Evolutionary conservation across 2,113 vertebrate genomes (phyloP).

Genomic region (Sterrhoptilus dennistouni): DNA sequence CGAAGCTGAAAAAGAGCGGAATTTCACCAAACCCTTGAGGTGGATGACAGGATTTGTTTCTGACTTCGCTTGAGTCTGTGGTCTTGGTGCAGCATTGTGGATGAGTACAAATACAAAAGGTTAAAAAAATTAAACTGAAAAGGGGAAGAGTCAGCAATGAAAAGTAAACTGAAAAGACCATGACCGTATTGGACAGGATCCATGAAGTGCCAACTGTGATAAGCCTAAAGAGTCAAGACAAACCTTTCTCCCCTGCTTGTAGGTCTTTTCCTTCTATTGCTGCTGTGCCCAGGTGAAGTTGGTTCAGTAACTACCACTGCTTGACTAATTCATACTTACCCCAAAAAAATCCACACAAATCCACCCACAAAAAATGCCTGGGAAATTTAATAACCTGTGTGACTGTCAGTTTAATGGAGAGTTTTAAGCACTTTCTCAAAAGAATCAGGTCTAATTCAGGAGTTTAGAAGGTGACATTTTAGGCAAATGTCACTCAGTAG

Average conservation of each 20-base stretch:
- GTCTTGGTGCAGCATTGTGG: neutral
- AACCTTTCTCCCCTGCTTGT: neutral
- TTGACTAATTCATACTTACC: neutral
- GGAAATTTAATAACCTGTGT: neutral
- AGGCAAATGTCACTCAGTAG: neutral
- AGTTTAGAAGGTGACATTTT: constrained; percentile 1
- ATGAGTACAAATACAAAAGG: neutral
- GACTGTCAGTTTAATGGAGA: neutral
- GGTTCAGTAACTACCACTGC: neutral
- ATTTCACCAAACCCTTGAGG: neutral
- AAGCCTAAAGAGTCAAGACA: neutral
- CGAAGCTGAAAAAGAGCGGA: neutral
- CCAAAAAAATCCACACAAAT: neutral
- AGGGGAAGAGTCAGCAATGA: neutral
- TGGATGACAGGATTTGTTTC: neutral
- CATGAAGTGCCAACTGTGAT: neutral
- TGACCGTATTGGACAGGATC: rapidly evolving
- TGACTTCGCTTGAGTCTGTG: neutral
- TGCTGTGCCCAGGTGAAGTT: neutral
- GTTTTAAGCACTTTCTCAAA: neutral
- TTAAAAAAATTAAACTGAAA: neutral
- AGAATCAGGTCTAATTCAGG: neutral
- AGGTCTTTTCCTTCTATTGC: neutral
- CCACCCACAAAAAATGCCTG: neutral
- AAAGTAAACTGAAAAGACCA: neutral